A percentile compares a stretch with the other conserved stretches of the same genome.
phyloP scores from a whole-genome alignment of 1,140 invertebrate genomes.

The Coelopa frigida region DNA sequence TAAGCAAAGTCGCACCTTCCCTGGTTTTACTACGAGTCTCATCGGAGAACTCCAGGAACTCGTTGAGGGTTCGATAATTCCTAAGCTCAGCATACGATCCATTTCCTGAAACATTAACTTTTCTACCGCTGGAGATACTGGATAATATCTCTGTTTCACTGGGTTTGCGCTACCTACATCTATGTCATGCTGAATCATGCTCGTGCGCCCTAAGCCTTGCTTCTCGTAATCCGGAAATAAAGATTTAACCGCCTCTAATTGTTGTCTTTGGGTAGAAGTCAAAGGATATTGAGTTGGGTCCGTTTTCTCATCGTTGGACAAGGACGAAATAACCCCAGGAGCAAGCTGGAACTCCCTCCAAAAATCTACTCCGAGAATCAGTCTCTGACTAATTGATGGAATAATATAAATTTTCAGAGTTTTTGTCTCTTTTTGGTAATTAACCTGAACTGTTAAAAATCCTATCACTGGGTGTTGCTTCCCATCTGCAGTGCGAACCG shows the following conservation, averaged over 20 bases:
- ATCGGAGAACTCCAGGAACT: conserved; percentile 12
- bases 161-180: conserved; percentile 22
- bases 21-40: conserved; percentile 26
- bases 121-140: conserved; percentile 18
- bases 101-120: conserved; percentile 13
- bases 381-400: too few species aligned
- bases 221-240: conserved; percentile 3
- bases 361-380: too few species aligned
- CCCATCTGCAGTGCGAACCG: too few species aligned
- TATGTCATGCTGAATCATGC: conserved; percentile 27
- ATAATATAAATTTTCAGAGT: too few species aligned
- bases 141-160: conserved; percentile 27
- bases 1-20: conserved; percentile 26
- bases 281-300: too few species aligned
- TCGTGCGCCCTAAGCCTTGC: conserved; percentile 14
- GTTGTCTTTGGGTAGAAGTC: neutral
- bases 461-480: too few species aligned
- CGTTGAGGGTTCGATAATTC: conserved; percentile 16
- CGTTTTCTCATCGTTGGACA: too few species aligned
- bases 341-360: too few species aligned
- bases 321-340: too few species aligned
- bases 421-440: too few species aligned
- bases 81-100: conserved; percentile 15
- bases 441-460: too few species aligned
- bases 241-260: neutral